These are phyloP conservation scores for Boloria selene DNA, from an alignment of 2,888 invertebrate species.

Conservation along the genomic window DNA sequence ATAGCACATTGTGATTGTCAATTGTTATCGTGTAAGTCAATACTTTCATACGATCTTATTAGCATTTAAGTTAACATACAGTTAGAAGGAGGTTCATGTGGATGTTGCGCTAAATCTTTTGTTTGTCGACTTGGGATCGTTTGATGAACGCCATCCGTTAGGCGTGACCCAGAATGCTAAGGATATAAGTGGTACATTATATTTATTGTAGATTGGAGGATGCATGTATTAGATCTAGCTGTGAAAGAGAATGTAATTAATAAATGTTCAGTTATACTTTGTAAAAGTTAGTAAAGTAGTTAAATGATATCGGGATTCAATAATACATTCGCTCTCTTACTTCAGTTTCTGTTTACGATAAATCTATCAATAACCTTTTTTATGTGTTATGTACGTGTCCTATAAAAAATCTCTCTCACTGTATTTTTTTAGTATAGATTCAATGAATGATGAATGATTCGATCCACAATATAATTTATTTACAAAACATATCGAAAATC, in stretches of 20 bases:
- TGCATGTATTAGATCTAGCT: constrained; percentile 30
- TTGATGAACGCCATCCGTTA: constrained; percentile 48
- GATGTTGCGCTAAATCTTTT: constrained; percentile 56
- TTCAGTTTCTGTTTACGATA: too few species aligned
- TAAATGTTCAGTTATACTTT: neutral
- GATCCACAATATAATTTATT: too few species aligned
- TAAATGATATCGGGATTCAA: too few species aligned
- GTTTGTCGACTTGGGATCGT: constrained; percentile 38
- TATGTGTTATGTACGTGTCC: too few species aligned
- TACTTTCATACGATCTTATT: constrained; percentile 24
- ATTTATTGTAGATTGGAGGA: constrained; percentile 31
- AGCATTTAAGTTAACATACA: constrained; percentile 46
- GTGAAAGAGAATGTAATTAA: constrained; percentile 12
- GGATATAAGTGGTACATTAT: constrained; percentile 29
- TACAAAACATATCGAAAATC: neutral
- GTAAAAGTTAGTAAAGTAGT: neutral
- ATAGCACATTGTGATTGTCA: constrained; percentile 24
- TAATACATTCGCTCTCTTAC: too few species aligned
- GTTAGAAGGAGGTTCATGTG: constrained; percentile 50
- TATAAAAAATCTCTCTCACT: too few species aligned
- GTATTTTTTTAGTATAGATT: too few species aligned
- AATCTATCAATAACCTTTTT: too few species aligned
- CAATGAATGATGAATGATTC: too few species aligned
- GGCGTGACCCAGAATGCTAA: constrained; percentile 37
- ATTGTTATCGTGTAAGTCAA: constrained; percentile 16